Evolutionary conservation across 2,797 vertebrate genomes (phyloP).

Genomic region (Lateolabrax maculatus): DNA sequence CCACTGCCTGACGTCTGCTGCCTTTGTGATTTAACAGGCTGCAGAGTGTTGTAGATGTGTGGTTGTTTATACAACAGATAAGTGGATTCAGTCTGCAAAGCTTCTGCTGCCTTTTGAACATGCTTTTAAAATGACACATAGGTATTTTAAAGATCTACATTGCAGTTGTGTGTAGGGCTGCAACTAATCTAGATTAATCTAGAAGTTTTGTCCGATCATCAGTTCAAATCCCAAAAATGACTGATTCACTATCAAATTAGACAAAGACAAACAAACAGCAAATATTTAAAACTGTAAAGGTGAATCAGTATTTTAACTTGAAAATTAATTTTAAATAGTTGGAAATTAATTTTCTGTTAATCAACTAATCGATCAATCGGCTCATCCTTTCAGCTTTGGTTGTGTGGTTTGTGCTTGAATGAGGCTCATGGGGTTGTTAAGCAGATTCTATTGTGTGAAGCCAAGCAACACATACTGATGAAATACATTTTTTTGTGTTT

Average conservation of each 20-base stretch:
- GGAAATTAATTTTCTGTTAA: background rate
- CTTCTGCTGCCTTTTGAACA: background rate
- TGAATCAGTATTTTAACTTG: no score
- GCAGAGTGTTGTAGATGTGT: constrained; percentile 2
- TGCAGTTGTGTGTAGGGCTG: background rate
- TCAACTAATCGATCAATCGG: background rate
- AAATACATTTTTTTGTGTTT: background rate
- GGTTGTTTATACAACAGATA: background rate
- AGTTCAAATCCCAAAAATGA: no score
- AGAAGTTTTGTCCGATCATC: no score
- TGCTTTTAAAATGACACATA: no score
- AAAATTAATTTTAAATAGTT: no score
- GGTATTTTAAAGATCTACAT: no score
- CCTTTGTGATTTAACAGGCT: background rate
- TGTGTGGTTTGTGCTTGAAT: background rate
- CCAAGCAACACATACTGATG: background rate
- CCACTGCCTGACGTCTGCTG: constrained; percentile 29
- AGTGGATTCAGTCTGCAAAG: constrained; percentile 13
- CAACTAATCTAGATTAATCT: background rate
- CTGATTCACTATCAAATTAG: no score
- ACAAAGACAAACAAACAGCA: no score
- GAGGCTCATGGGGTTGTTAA: background rate
- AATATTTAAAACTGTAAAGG: no score
- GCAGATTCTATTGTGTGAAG: background rate
- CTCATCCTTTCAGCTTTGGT: background rate